Percentiles rank a stretch among this genome's conserved stretches.
Evolutionary conservation across 2,888 invertebrate genomes (phyloP).

Genomic region (Mechanitis messenoides): DNA sequence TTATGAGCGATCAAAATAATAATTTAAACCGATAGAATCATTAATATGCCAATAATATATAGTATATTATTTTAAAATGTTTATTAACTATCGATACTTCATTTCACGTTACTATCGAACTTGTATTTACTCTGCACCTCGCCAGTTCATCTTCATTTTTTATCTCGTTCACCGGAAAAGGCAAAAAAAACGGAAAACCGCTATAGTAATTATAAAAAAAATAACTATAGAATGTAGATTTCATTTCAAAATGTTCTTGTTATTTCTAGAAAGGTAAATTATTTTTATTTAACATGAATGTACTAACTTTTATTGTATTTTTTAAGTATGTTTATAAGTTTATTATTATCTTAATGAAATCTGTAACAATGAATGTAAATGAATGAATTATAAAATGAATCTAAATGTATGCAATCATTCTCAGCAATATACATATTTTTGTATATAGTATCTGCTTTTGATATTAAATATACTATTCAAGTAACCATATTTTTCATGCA

Average conservation of each 20-base stretch:
- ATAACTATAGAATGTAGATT: constrained; percentile 55
- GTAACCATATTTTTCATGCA: too few relatives aligned
- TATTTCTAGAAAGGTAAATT: constrained; percentile 34
- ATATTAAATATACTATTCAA: too few relatives aligned
- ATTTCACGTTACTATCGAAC: constrained; percentile 47
- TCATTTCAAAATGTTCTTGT: constrained; percentile 48
- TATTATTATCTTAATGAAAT: too few relatives aligned
- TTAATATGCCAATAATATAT: background rate
- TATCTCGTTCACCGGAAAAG: constrained; percentile 71
- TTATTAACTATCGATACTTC: constrained; percentile 23
- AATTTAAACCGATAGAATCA: too few relatives aligned
- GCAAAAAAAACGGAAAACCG: constrained; percentile 67
- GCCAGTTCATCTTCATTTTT: constrained; percentile 76
- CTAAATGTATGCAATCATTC: too few relatives aligned
- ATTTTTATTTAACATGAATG: background rate
- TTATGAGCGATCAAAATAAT: too few relatives aligned
- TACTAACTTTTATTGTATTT: too few relatives aligned
- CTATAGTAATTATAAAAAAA: constrained; percentile 74
- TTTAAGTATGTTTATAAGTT: too few relatives aligned
- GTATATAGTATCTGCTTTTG: too few relatives aligned
- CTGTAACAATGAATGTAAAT: too few relatives aligned
- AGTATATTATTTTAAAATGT: background rate
- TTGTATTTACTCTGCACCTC: constrained; percentile 75
- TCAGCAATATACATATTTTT: too few relatives aligned
- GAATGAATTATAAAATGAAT: too few relatives aligned